phyloP scores from a whole-genome alignment of 2,113 vertebrate genomes.

The Lepus europaeus region DNA sequence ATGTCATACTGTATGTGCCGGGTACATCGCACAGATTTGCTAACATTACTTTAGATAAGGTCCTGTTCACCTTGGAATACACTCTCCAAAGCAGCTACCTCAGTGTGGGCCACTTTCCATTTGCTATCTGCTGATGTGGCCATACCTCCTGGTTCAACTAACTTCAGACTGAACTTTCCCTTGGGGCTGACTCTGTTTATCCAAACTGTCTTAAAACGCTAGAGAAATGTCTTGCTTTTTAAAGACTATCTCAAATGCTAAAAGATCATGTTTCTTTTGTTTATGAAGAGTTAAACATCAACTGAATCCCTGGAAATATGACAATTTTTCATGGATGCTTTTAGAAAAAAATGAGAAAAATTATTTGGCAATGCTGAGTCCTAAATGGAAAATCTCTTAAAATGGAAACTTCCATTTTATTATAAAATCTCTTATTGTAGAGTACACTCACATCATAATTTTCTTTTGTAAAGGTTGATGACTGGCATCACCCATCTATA shows the following conservation, averaged over 20 bases:
- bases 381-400: not conserved
- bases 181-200: not conserved
- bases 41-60: not conserved
- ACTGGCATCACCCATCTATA: too few relatives aligned
- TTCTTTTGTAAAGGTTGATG: not conserved
- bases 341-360: not conserved
- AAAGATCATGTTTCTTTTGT: not conserved
- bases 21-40: not conserved
- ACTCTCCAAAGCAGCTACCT: not conserved
- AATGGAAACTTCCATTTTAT: conserved; percentile 23
- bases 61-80: not conserved
- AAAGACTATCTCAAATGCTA: conserved; percentile 32
- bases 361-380: not conserved
- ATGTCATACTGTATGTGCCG: not conserved
- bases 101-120: not conserved
- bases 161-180: not conserved
- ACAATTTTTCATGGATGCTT: not conserved
- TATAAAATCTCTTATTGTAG: not conserved
- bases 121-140: not conserved
- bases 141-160: not conserved
- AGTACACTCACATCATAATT: not conserved
- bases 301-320: not conserved
- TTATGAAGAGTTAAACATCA: not conserved
- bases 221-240: not conserved
- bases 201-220: not conserved